A percentile compares a stretch with the other conserved stretches of the same genome.
These are phyloP conservation scores for Actias luna DNA, from an alignment of 2,888 invertebrate genomes.

Conservation along the genomic window DNA sequence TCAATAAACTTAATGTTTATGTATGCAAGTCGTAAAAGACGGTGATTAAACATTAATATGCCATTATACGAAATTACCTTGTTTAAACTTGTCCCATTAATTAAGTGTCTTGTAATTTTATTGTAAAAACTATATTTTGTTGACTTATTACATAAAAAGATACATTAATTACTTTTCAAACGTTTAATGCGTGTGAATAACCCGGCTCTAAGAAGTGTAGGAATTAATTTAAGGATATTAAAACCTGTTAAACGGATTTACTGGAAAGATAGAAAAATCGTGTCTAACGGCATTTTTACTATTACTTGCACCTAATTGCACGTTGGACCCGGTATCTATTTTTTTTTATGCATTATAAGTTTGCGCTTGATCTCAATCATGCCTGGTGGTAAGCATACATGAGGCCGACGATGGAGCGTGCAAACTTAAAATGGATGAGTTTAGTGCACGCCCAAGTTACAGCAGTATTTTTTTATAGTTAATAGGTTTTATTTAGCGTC, in stretches of 20 bases:
- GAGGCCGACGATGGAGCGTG: too few species aligned
- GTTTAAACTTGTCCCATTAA: neutral
- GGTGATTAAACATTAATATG: neutral
- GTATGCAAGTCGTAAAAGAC: neutral
- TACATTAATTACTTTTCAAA: neutral
- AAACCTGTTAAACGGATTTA: neutral
- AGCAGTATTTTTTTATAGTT: too few species aligned
- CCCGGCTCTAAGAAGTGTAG: neutral
- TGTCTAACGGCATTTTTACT: neutral
- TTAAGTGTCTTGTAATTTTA: neutral
- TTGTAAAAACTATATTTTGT: neutral
- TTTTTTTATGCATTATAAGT: too few species aligned
- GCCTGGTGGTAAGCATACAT: too few species aligned
- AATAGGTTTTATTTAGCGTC: too few species aligned
- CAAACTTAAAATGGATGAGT: too few species aligned
- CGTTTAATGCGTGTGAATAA: too few species aligned
- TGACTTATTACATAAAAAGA: neutral
- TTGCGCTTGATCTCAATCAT: too few species aligned
- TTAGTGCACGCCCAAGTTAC: too few species aligned
- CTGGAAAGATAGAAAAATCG: neutral
- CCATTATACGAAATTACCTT: too few species aligned
- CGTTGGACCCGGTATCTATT: too few species aligned
- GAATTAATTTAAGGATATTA: neutral
- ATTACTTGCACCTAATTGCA: too few species aligned
- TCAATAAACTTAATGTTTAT: neutral